Conservation (phyloP, 2,113 vertebrate genomes). For the Gorilla gorilla region DNA sequence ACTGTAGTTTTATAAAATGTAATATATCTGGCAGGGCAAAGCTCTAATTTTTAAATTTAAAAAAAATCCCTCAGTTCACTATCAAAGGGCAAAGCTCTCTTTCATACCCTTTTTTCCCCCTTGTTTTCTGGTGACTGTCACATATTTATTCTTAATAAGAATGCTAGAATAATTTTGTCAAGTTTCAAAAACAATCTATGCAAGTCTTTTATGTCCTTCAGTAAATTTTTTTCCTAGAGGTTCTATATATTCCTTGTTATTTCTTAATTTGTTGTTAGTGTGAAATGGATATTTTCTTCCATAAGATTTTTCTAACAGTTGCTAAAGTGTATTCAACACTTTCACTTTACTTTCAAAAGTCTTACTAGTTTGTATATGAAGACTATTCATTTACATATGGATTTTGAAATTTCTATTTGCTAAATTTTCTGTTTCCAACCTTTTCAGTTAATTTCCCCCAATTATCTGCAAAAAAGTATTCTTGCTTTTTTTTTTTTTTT, state of each 20-base stretch:
- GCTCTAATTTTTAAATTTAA: neutral
- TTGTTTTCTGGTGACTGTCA: neutral
- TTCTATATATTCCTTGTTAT: constrained; percentile 6
- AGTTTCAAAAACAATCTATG: neutral
- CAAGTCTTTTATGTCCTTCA: neutral
- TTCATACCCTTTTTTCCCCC: neutral
- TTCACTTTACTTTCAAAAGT: constrained; percentile 23
- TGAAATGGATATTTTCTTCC: neutral
- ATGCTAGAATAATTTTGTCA: neutral
- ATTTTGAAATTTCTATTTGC: constrained; percentile 10
- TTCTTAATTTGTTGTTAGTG: neutral
- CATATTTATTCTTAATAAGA: neutral
- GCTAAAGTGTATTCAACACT: neutral
- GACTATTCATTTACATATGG: neutral
- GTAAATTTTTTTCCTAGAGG: neutral
- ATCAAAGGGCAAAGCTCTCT: neutral
- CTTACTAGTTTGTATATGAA: neutral
- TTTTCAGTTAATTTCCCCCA: neutral
- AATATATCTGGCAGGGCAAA: neutral
- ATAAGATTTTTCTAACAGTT: neutral
- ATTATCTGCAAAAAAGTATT: neutral
- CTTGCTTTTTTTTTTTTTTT: no score
- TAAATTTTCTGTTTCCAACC: neutral
- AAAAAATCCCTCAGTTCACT: no score
- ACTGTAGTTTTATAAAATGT: neutral